Conservation (phyloP, 2,888 invertebrate species). For the Fragum whitleyi region DNA sequence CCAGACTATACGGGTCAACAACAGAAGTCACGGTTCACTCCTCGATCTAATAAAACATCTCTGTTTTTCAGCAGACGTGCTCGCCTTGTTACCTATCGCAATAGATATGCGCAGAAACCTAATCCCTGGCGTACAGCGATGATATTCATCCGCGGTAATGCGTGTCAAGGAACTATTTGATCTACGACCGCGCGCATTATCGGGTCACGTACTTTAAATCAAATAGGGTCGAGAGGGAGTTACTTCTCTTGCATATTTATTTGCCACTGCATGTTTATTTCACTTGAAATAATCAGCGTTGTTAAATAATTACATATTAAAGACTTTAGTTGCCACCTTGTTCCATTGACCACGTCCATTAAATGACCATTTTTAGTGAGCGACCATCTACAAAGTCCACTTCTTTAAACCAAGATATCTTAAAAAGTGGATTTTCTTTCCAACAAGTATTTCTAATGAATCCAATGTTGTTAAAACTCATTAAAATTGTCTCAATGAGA, state of each 20-base stretch:
- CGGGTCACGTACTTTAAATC: slow-evolving; percentile 44
- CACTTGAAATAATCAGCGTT: not conserved
- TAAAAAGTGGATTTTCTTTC: too few species aligned
- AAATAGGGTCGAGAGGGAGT: not conserved
- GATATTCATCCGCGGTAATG: slow-evolving; percentile 47
- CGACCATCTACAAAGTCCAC: too few species aligned
- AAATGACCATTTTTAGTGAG: too few species aligned
- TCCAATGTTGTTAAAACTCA: too few species aligned
- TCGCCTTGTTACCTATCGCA: slow-evolving; percentile 52
- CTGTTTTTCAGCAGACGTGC: slow-evolving; percentile 57
- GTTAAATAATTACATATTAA: too few species aligned
- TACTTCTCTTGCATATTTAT: not conserved
- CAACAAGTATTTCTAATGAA: too few species aligned
- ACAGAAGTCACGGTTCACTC: slow-evolving; percentile 51
- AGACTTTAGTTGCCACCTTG: too few species aligned
- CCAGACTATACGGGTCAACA: slow-evolving; percentile 58
- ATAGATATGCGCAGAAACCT: slow-evolving; percentile 25
- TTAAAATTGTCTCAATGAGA: too few species aligned
- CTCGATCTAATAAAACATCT: slow-evolving; percentile 62
- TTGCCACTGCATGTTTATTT: slow-evolving; percentile 3
- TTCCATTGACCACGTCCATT: too few species aligned
- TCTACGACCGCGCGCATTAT: slow-evolving; percentile 47
- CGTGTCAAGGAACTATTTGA: slow-evolving; percentile 58
- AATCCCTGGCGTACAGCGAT: slow-evolving; percentile 23
- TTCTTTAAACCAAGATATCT: too few species aligned